Evolutionary conservation across 2,113 vertebrate genomes (phyloP).

Genomic region (Entelurus aequoreus): DNA sequence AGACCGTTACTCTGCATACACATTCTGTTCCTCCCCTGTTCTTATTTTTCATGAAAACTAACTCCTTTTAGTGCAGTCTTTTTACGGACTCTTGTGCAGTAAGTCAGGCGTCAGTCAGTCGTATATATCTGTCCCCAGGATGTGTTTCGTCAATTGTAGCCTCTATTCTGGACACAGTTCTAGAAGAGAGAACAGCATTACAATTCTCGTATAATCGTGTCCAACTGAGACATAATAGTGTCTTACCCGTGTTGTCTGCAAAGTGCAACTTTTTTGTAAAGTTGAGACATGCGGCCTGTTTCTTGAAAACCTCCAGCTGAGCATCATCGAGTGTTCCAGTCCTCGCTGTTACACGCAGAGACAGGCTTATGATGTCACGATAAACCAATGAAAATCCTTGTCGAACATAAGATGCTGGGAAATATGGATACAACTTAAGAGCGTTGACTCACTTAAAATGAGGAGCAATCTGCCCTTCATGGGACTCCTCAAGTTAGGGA

Average conservation of each 20-base stretch:
- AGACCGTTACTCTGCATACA: too few relatives aligned
- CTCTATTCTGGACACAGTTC: slow-evolving; percentile 28
- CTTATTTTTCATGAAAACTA: too few relatives aligned
- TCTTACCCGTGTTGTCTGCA: slow-evolving; percentile 17
- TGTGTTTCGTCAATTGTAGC: too few relatives aligned
- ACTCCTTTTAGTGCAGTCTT: too few relatives aligned
- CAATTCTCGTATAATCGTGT: neutral
- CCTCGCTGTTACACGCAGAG: slow-evolving; percentile 25
- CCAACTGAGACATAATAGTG: neutral
- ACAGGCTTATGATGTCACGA: neutral
- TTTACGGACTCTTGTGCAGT: too few relatives aligned
- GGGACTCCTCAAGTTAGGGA: neutral
- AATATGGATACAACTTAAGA: neutral
- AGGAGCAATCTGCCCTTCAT: slow-evolving; percentile 13
- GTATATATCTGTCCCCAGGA: too few relatives aligned
- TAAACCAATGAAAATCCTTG: neutral
- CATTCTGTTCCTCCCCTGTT: too few relatives aligned
- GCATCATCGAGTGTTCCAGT: slow-evolving; percentile 6
- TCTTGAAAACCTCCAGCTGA: slow-evolving; percentile 33
- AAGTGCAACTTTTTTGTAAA: slow-evolving; percentile 22
- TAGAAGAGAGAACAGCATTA: slow-evolving; percentile 23
- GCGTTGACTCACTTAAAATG: slow-evolving; percentile 38
- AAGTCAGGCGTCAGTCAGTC: too few relatives aligned
- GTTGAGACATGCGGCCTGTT: slow-evolving; percentile 38
- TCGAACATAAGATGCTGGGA: neutral